Evolutionary conservation across 2,888 invertebrate genomes (phyloP).

Genomic region (Trachelus stipa): DNA sequence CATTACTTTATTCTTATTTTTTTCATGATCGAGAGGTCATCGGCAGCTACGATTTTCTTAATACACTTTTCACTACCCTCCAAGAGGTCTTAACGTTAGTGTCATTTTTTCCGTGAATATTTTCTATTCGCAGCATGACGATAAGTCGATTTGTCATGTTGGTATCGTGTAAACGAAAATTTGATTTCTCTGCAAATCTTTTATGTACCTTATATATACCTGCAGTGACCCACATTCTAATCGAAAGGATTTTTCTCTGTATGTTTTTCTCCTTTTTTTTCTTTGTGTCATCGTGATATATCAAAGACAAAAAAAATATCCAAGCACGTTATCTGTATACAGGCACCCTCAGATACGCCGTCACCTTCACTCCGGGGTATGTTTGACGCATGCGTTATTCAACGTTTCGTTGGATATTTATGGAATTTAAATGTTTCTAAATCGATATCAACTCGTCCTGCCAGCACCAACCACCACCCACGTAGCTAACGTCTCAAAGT

Average conservation of each 20-base stretch:
- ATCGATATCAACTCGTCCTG: slow-evolving; percentile 36
- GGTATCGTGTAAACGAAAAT: neutral
- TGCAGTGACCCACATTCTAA: neutral
- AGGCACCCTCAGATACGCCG: neutral
- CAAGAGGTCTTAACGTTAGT: neutral
- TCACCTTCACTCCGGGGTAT: neutral
- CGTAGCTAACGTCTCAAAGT: neutral
- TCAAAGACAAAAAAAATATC: neutral
- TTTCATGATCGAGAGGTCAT: slow-evolving; percentile 19
- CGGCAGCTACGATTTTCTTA: slow-evolving; percentile 24
- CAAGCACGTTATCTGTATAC: slow-evolving; percentile 36
- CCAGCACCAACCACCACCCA: neutral
- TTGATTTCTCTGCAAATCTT: neutral
- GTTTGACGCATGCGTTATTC: slow-evolving; percentile 49
- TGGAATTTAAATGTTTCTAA: slow-evolving; percentile 53
- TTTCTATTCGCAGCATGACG: neutral
- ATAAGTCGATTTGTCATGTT: neutral
- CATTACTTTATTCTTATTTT: neutral
- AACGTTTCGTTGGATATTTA: slow-evolving; percentile 51
- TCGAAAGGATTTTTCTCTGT: neutral
- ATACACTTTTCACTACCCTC: neutral
- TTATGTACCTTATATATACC: neutral
- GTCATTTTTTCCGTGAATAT: neutral
- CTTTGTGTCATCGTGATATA: neutral
- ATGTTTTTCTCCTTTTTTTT: neutral